phyloP scores from a whole-genome alignment of 2,113 vertebrate genomes.

The Menidia beryllina region DNA sequence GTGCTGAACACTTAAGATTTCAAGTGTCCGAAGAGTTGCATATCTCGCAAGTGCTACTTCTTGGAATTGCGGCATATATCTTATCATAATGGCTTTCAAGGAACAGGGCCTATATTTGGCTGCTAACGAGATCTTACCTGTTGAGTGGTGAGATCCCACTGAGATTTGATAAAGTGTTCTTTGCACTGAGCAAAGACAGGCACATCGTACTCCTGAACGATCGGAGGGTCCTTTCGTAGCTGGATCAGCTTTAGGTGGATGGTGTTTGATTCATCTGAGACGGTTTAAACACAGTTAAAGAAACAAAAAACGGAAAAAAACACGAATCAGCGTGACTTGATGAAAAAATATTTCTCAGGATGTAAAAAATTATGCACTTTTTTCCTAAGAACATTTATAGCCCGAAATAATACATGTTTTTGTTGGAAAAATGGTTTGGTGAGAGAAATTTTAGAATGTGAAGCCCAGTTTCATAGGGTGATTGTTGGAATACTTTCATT shows the following conservation, averaged over 20 bases:
- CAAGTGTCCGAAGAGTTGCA: not conserved
- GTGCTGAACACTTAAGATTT: not conserved
- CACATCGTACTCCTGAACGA: constrained; percentile 95
- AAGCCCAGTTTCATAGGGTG: no score
- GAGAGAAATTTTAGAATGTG: no score
- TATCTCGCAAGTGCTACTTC: constrained; percentile 7
- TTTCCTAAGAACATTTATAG: no score
- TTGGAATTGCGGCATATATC: constrained; percentile 2
- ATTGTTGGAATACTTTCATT: no score
- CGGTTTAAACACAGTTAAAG: constrained; percentile 17
- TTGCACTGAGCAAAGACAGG: constrained; percentile 95
- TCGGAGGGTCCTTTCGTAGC: constrained; percentile 88
- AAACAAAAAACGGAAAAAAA: not conserved
- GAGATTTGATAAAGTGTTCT: constrained; percentile 92
- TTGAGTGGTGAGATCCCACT: constrained; percentile 98
- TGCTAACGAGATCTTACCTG: constrained; percentile 81
- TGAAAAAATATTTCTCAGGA: no score
- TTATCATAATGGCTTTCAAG: not conserved
- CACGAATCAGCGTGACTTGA: no score
- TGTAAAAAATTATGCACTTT: no score
- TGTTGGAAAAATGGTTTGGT: no score
- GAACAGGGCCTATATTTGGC: not conserved
- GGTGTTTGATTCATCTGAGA: constrained; percentile 94
- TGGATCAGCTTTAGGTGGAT: constrained; percentile 96
- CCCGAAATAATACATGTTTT: no score